These are phyloP conservation scores for Euglossa dilemma DNA, from an alignment of 1,140 invertebrate genomes.

Conservation along the genomic window DNA sequence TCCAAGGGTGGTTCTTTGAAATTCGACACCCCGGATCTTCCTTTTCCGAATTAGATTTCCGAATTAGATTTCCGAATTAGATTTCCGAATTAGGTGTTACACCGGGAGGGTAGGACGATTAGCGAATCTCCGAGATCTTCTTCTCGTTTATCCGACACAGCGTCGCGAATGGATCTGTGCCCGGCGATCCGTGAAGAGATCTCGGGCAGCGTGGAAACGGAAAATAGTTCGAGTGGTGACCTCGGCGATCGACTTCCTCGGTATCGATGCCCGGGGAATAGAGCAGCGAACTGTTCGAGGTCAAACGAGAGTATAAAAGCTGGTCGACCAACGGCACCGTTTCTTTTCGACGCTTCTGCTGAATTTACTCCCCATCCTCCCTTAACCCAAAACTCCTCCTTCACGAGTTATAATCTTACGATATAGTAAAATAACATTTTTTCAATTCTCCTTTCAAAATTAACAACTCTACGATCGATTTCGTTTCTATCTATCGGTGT, in stretches of 20 bases:
- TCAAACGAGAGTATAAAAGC: conserved; percentile 49
- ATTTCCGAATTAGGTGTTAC: no score
- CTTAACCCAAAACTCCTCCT: no score
- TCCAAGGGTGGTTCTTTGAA: no score
- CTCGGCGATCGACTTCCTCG: conserved; percentile 62
- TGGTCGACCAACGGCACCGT: conserved; percentile 36
- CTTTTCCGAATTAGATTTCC: no score
- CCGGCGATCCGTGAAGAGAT: background rate
- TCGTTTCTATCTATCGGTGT: no score
- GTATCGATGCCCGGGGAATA: conserved; percentile 66
- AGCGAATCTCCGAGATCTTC: background rate
- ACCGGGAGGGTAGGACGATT: no score
- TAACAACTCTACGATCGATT: no score
- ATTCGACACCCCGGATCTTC: no score
- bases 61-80: no score
- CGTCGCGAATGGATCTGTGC: background rate
- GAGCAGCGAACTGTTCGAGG: conserved; percentile 57
- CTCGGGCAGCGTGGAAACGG: background rate
- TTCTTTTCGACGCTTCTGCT: background rate
- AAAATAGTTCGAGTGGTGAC: conserved; percentile 46
- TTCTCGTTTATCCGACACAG: background rate
- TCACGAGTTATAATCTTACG: no score
- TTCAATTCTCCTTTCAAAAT: no score
- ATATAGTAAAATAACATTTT: no score
- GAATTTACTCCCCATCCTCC: background rate